Base-by-base conservation (phyloP, 2,797 vertebrate genomes). In the Enteromius viviparus region DNA sequence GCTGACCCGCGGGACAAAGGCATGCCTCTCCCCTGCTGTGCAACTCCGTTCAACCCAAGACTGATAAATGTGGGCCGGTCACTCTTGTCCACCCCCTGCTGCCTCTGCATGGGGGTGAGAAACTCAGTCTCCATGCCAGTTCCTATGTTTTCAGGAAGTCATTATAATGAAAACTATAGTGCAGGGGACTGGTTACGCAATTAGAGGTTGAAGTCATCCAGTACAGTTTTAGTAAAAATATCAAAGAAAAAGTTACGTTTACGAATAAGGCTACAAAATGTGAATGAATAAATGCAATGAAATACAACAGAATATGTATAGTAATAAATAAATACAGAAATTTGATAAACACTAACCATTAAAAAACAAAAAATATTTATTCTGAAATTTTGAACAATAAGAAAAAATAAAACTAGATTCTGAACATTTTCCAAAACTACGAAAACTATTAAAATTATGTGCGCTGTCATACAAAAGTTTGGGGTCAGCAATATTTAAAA, bases 1-100 rank as follows among this genome's bases (percentile, higher is more conserved):
- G 60, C 55, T 86, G 87, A 88, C 85, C 89, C 32, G 58, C 8
- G 26, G 82, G 84, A 82, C 86, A 88, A 87, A 88, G 78, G 79
- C 86, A 87, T 86, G 69, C 53, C 81, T 86, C 81, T 79, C 40
- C 58, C 89, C 85, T 70, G 71, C 86, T 86, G 87, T 76, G 87
- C 40, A 37, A 29, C 72, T 75, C 76, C 26, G 69, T 72, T 83
- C 40, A 81, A 77, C 76, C 84, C 75, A 55, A 78, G 85, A 65
- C 65, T 81, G 78, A 82, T 82, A 23, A 78, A 85, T 85, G 53
- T 64, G 78, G 72, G 55, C 53, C 23, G 62, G 49, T 32, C 72
- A 32, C n/a, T 77, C 37, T 9, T 34, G 47, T 47, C 40, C 11
- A 60, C 51, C 62, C 75, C 65, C 75, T 9, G 21, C 53, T 69